phyloP scores from a whole-genome alignment of 2,113 vertebrate species.

The Lipophrys pholis region DNA sequence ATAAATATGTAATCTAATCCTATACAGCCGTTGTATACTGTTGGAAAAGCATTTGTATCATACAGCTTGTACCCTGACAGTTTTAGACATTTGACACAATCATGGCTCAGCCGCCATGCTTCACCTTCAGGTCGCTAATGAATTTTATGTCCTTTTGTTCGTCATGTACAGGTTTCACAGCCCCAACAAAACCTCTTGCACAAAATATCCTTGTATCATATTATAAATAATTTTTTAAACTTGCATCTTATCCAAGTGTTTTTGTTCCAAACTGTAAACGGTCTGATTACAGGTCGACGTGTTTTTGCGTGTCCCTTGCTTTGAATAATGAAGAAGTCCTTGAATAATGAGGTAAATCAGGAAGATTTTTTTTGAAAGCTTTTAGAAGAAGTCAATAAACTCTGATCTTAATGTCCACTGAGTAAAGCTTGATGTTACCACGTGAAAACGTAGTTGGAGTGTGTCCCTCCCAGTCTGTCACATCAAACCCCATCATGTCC shows the following conservation, averaged over 20 bases:
- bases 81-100: conserved; percentile 79
- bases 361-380: conserved; percentile 18
- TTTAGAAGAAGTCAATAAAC: conserved; percentile 10
- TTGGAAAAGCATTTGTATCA: conserved; percentile 74
- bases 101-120: conserved; percentile 86
- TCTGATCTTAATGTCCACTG: conserved; percentile 19
- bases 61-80: conserved; percentile 63
- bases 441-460: conserved; percentile 34
- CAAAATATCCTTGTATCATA: conserved; percentile 99
- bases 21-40: conserved; percentile 79
- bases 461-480: conserved; percentile 2
- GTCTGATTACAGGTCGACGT: conserved; percentile 14
- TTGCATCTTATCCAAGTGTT: conserved; percentile 46
- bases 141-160: conserved; percentile 87
- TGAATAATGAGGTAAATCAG: not conserved
- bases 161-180: conserved; percentile 88
- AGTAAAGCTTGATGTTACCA: conserved; percentile 35
- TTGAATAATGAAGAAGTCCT: conserved; percentile 6
- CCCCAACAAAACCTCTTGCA: conserved; percentile 92
- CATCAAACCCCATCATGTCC: conserved; percentile 32
- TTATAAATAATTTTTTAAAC: conserved; percentile 96
- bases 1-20: conserved; percentile 82
- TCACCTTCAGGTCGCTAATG: conserved; percentile 80
- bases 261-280: conserved; percentile 22
- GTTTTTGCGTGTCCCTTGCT: conserved; percentile 11